Conservation (phyloP, 2,888 invertebrate species). For the Polyommatus icarus region DNA sequence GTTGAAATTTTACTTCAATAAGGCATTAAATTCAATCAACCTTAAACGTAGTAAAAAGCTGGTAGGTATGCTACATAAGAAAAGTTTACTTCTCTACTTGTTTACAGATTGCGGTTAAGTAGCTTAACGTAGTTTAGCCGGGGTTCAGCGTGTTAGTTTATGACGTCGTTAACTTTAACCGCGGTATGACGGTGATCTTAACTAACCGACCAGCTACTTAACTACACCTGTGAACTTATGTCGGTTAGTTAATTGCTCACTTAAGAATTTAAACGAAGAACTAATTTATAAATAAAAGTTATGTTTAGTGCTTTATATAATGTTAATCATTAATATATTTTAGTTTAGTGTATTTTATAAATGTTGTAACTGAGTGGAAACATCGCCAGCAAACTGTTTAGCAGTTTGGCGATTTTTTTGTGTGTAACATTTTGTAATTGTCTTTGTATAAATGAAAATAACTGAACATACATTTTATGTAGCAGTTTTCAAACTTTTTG, state of each 20-base stretch:
- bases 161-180: neutral
- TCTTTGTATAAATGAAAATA: no score
- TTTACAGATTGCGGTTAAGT: neutral
- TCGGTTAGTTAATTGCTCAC: neutral
- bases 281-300: neutral
- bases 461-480: no score
- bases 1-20: no score
- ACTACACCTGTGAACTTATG: neutral
- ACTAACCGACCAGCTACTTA: neutral
- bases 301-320: neutral
- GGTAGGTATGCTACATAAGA: neutral
- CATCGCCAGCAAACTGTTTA: no score
- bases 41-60: neutral
- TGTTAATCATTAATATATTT: neutral
- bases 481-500: no score
- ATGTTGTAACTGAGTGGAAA: no score
- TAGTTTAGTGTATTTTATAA: neutral
- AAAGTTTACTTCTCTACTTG: neutral
- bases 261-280: neutral
- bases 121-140: neutral
- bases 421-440: no score
- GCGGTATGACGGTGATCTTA: conserved; percentile 3
- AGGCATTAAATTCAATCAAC: neutral
- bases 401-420: no score
- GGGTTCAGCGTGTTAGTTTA: neutral